These are phyloP conservation scores for Drosophila fuyamai DNA, from an alignment of 1,140 invertebrate genomes.

Conservation along the genomic window DNA sequence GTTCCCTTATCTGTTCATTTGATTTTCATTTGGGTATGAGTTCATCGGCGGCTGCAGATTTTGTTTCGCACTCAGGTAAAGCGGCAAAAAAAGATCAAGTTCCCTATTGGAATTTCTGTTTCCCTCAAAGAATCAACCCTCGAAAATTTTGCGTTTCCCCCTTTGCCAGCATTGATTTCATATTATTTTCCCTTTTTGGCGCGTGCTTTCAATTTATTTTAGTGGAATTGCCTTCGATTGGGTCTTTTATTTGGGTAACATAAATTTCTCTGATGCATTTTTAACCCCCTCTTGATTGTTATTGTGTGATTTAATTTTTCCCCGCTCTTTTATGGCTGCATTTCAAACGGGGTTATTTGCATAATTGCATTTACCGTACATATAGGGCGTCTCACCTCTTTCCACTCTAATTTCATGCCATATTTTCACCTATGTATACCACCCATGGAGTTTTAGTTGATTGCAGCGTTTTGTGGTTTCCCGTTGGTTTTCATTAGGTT, in stretches of 20 bases:
- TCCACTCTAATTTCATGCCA: conserved; percentile 31
- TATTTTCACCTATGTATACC: conserved; percentile 34
- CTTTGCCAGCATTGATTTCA: conserved; percentile 57
- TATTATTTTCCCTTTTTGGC: conserved; percentile 52
- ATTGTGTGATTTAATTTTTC: conserved; percentile 25
- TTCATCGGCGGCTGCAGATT: conserved; percentile 66
- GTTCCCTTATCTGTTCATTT: conserved; percentile 62
- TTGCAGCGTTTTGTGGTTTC: conserved; percentile 70
- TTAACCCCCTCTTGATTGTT: conserved; percentile 37
- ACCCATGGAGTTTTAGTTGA: conserved; percentile 48
- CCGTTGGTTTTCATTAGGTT: conserved; percentile 28
- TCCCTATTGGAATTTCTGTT: conserved; percentile 26
- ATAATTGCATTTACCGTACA: conserved; percentile 63
- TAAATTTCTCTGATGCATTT: conserved; percentile 37
- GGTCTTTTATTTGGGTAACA: conserved; percentile 13
- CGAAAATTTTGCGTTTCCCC: not conserved
- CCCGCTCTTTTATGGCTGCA: conserved; percentile 37
- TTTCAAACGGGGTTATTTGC: conserved; percentile 49
- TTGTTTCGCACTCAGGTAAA: conserved; percentile 36
- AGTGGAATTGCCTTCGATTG: conserved; percentile 57
- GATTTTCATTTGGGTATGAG: conserved; percentile 64
- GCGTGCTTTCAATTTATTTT: conserved; percentile 70
- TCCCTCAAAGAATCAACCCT: conserved; percentile 22
- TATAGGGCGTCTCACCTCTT: conserved; percentile 26
- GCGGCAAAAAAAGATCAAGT: conserved; percentile 50